A percentile compares a stretch with the other conserved stretches of the same genome.
Evolutionary conservation across 2,888 invertebrate species (phyloP).

Genomic region (Hydropsyche betteni): DNA sequence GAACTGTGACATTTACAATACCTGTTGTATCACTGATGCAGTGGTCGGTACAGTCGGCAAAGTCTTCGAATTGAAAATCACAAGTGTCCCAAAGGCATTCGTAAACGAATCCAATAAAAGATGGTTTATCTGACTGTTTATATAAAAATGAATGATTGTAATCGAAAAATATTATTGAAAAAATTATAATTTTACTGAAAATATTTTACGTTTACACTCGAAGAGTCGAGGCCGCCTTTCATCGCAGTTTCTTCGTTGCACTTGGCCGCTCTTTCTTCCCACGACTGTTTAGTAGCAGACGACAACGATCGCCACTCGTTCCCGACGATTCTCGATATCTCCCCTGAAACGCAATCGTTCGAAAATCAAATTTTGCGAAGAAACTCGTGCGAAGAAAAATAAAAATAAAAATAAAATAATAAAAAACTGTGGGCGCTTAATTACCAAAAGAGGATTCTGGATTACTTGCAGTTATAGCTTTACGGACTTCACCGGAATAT

Average conservation of each 20-base stretch:
- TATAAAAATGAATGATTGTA: not conserved
- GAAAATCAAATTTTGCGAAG: slow-evolving; percentile 38
- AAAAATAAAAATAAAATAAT: slow-evolving; percentile 54
- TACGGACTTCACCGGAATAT: slow-evolving; percentile 95
- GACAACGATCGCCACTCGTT: slow-evolving; percentile 94
- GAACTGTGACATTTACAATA: slow-evolving; percentile 56
- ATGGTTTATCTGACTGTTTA: slow-evolving; percentile 59
- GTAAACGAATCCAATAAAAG: slow-evolving; percentile 70
- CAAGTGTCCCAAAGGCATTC: slow-evolving; percentile 93
- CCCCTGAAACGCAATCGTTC: slow-evolving; percentile 58
- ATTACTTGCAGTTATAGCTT: slow-evolving; percentile 90
- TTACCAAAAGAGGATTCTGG: slow-evolving; percentile 94
- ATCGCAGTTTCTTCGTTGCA: slow-evolving; percentile 88
- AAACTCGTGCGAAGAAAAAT: slow-evolving; percentile 51
- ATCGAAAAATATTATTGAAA: not conserved
- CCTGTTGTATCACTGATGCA: slow-evolving; percentile 84
- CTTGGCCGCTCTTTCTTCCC: slow-evolving; percentile 91
- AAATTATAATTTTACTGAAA: not conserved
- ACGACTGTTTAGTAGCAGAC: slow-evolving; percentile 86
- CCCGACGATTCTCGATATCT: slow-evolving; percentile 77
- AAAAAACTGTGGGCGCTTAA: slow-evolving; percentile 57
- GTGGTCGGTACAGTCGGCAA: slow-evolving; percentile 88
- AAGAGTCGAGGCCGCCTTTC: slow-evolving; percentile 55
- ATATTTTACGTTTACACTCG: not conserved
- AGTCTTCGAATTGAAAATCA: slow-evolving; percentile 92